A percentile compares a stretch with the other conserved stretches of the same genome.
These are phyloP conservation scores for Elysia chlorotica DNA, from an alignment of 1,140 invertebrate genomes.

Conservation along the genomic window DNA sequence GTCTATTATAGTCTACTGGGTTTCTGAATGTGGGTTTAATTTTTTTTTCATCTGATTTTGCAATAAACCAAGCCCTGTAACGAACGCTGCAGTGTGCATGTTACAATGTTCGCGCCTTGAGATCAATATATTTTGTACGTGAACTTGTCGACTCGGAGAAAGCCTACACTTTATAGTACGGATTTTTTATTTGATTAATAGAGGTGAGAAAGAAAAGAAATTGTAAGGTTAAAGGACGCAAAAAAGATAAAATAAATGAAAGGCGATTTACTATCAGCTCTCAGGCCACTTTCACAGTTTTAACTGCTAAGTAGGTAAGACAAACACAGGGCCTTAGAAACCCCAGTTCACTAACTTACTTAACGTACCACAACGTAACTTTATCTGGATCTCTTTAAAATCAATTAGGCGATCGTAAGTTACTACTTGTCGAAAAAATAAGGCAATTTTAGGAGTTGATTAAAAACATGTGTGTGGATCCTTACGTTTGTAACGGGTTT, in stretches of 20 bases:
- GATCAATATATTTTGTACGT: background rate
- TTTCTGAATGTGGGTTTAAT: background rate
- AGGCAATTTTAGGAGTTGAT: too few relatives aligned
- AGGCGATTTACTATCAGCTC: background rate
- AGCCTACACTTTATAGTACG: background rate
- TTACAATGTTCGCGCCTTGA: background rate
- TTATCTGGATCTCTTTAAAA: too few relatives aligned
- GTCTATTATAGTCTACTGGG: background rate
- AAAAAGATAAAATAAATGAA: background rate
- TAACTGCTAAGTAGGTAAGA: too few relatives aligned
- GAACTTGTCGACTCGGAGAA: background rate
- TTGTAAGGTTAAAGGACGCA: background rate
- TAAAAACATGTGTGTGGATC: too few relatives aligned
- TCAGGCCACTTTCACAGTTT: too few relatives aligned
- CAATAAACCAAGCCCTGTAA: background rate
- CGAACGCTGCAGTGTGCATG: background rate
- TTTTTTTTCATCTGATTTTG: too few relatives aligned
- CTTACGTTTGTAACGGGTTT: too few relatives aligned
- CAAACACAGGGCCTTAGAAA: too few relatives aligned
- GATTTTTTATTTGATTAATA: background rate
- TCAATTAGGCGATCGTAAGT: too few relatives aligned
- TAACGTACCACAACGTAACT: too few relatives aligned
- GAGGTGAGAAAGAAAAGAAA: background rate
- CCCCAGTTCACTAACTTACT: too few relatives aligned
- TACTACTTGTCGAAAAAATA: too few relatives aligned